Base-by-base conservation (phyloP, 2,888 invertebrate genomes). In the Pollenia griseotomentosa region DNA sequence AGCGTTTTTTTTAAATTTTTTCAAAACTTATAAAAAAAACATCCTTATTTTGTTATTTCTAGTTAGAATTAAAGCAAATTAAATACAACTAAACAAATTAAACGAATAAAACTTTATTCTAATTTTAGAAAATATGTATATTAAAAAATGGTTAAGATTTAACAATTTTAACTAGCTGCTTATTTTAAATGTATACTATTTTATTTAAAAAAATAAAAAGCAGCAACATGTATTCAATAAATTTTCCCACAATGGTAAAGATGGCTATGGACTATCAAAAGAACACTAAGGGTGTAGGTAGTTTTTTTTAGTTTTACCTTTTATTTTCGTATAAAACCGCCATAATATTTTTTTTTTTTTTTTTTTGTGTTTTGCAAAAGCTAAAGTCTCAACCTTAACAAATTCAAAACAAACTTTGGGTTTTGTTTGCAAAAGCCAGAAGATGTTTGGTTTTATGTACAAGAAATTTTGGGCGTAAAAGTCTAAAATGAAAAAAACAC, bases 391-490 rank as follows among this genome's bases (percentile, higher is more conserved):
- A 53, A 53, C 55, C 63, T 63, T 44, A 80, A 46, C 53, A 79
- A 70, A 68, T 79, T 59, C 16, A 59, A 78, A 59, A 77, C 75
- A 74, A 70, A 59, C 55, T 68, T 16, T 74, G 8, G 19, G 48
- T 44, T 44, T 73, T 46, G 0, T 11, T 42, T 19, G 11, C 42
- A 14, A 71, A 42, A 11, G 11, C 42, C 19, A 73, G 11, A 44
- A 57, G 57, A 57, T 42, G 66, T 8, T 66, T 55, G 53, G 11
- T 40, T 40, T 33, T 66, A 33, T 12, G 33, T 55, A 48, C 40
- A 53, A 63, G 19, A 77, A 55, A n/a, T 74, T 71, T 75, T 82
- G 68, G 85, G 85, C 80, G 85, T 85, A 23, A 65, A 71, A 85
- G 16, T 6, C 16, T 55, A 48, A 19, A 70, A 70, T 40, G 40